phyloP scores from a whole-genome alignment of 2,113 vertebrate species.

The Python bivittatus region DNA sequence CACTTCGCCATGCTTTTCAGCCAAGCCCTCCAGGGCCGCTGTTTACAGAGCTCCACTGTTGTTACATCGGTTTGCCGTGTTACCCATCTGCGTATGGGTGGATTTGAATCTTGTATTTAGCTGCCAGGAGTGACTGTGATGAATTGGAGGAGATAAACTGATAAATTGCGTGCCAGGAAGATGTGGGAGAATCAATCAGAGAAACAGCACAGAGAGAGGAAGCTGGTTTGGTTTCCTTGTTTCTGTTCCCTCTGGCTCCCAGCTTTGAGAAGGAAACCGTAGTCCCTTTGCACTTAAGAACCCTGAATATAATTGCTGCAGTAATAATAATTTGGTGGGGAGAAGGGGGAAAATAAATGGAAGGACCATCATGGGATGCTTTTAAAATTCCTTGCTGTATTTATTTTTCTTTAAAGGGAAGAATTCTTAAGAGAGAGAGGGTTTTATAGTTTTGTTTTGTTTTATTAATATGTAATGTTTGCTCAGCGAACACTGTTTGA shows the following conservation, averaged over 20 bases:
- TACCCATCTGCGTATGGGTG: slow-evolving; percentile 78
- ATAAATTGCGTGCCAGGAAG: slow-evolving; percentile 87
- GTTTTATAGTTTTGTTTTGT: not conserved
- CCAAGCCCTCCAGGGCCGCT: slow-evolving; percentile 75
- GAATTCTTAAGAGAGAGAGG: not conserved
- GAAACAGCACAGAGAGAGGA: slow-evolving; percentile 76
- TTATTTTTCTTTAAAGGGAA: slow-evolving; percentile 33
- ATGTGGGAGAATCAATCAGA: slow-evolving; percentile 85
- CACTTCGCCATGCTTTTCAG: slow-evolving; percentile 66
- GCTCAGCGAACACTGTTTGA: not conserved
- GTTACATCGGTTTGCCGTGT: slow-evolving; percentile 79
- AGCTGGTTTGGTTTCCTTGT: slow-evolving; percentile 67
- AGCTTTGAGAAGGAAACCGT: slow-evolving; percentile 80
- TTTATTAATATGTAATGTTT: not conserved
- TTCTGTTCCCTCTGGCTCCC: not conserved
- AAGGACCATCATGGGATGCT: slow-evolving; percentile 34
- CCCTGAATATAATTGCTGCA: slow-evolving; percentile 69
- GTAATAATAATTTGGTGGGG: slow-evolving; percentile 65
- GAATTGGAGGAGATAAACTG: slow-evolving; percentile 89
- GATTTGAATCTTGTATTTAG: slow-evolving; percentile 88
- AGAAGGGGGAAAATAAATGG: slow-evolving; percentile 59
- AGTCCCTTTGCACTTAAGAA: slow-evolving; percentile 65
- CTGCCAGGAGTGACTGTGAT: slow-evolving; percentile 89
- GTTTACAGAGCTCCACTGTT: slow-evolving; percentile 69
- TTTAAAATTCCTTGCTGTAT: slow-evolving; percentile 56